Conservation (phyloP, 2,888 invertebrate species). For the Drosophila longiperda region DNA sequence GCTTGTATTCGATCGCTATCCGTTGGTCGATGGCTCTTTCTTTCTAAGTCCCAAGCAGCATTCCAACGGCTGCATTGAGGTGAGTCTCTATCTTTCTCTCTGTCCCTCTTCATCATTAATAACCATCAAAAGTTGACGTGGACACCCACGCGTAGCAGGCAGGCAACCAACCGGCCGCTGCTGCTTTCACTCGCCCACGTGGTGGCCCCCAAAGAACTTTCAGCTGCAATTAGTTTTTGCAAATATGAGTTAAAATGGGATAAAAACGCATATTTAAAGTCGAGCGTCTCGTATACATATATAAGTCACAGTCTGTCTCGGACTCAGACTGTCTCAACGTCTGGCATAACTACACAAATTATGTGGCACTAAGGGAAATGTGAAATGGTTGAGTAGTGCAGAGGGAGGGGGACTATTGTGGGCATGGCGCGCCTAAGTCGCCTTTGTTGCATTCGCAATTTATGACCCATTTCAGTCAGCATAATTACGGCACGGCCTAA, state of each 20-base stretch:
- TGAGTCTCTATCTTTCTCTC: conserved; percentile 84
- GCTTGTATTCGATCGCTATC: conserved; percentile 98
- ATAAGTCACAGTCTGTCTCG: conserved; percentile 41
- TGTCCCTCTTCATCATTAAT: conserved; percentile 63
- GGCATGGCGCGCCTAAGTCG: conserved; percentile 47
- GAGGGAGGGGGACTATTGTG: neutral
- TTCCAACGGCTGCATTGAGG: conserved; percentile 94
- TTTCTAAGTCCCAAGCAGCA: conserved; percentile 98
- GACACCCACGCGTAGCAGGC: conserved; percentile 50
- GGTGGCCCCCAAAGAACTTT: conserved; percentile 61
- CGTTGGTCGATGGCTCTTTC: conserved; percentile 98
- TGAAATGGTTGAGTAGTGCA: conserved; percentile 4
- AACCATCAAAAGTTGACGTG: conserved; percentile 57
- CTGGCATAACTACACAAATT: conserved; percentile 36
- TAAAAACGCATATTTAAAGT: conserved; percentile 8
- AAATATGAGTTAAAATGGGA: conserved; percentile 45
- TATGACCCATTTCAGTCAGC: conserved; percentile 82
- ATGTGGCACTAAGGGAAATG: conserved; percentile 35
- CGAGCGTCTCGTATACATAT: conserved; percentile 11
- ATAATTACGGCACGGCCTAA: conserved; percentile 80
- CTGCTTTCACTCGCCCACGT: conserved; percentile 79
- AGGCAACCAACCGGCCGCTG: conserved; percentile 39
- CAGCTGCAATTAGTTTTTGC: conserved; percentile 71
- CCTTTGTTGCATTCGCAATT: conserved; percentile 68
- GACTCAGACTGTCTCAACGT: conserved; percentile 3